phyloP scores from a whole-genome alignment of 2,113 vertebrate species.

The Choloepus hoffmanni region DNA sequence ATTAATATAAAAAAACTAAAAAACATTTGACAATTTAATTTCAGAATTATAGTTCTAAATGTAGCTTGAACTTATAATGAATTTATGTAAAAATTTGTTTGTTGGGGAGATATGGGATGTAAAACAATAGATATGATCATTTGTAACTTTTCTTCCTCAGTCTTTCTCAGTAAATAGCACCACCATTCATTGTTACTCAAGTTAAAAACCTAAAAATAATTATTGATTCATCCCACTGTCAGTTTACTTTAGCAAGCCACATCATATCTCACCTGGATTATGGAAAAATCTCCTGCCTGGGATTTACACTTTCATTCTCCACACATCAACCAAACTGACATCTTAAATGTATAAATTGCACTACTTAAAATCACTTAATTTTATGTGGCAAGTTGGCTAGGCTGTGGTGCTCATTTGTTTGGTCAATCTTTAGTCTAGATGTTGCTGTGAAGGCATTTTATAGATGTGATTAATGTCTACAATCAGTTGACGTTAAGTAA shows the following conservation, averaged over 20 bases:
- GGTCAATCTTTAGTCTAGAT: too few species aligned
- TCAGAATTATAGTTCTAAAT: not conserved
- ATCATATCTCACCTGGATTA: not conserved
- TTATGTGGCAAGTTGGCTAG: too few species aligned
- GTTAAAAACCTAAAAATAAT: not conserved
- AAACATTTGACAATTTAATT: not conserved
- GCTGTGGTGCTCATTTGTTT: too few species aligned
- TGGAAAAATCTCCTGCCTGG: not conserved
- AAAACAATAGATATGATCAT: not conserved
- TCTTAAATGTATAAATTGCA: not conserved
- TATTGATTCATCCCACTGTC: not conserved
- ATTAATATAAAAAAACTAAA: not conserved
- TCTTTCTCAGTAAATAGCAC: not conserved
- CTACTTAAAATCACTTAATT: not conserved
- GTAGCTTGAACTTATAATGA: not conserved
- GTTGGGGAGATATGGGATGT: not conserved
- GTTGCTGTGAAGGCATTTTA: too few species aligned
- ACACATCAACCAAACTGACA: not conserved
- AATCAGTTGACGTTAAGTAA: too few species aligned
- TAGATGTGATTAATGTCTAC: too few species aligned
- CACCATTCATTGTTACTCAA: not conserved
- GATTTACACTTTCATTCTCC: not conserved
- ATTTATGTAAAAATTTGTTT: constrained; percentile 4
- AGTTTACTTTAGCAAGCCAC: not conserved
- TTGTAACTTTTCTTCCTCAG: not conserved